Evolutionary conservation across 2,113 vertebrate species (phyloP), one percentile per base, ranked within the genome.

Genomic region (Climacteris rufus): DNA sequence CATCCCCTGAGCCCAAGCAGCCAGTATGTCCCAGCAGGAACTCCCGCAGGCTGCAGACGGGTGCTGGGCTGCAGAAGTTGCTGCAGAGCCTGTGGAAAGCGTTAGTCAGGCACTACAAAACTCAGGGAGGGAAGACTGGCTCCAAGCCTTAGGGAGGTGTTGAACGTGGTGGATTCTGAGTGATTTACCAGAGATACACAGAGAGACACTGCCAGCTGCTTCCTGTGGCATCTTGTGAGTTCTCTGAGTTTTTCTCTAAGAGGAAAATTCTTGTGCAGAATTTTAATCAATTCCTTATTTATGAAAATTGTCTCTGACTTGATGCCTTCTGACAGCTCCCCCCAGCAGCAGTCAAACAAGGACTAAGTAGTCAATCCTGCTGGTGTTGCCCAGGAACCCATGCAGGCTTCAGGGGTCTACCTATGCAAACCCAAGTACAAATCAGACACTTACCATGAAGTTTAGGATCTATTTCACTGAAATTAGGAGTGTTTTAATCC

Each of bases 251-350:
- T 79, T 84, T 53, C 39, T 71, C n/a, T 21, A 25, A 35, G 24
- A 85, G 69, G n/a, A 89, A 93, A n/a, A 42, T 52, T 64, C n/a
- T 83, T 83, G 24, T 27, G 37, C 31, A 69, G 64, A 81, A 91
- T 92, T 90, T 86, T 83, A 90, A 88, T 94, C 45, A 87, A 49
- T 69, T 85, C 25, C 19, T 68, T 85, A 37, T 72, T 92, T 93
- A 65, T 47, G 27, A 65, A 90, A 85, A 80, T 72, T 65, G 54
- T 74, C 59, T 23, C 64, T 69, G 78, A 57, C 65, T 88, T 82
- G 66, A 74, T 89, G 87, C n/a, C 70, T 85, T 91, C 31, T 85
- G 88, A 54, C 81, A 87, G 65, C 88, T 96, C 57, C 60, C 12
- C 19, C 89, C 65, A 68, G 70, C 20, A 59, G 50, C 30, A 76